These are phyloP conservation scores for Hydractinia echinata DNA, from an alignment of 30 jellyfish, hydroid and myxozoan genomes.

Conservation along the genomic window DNA sequence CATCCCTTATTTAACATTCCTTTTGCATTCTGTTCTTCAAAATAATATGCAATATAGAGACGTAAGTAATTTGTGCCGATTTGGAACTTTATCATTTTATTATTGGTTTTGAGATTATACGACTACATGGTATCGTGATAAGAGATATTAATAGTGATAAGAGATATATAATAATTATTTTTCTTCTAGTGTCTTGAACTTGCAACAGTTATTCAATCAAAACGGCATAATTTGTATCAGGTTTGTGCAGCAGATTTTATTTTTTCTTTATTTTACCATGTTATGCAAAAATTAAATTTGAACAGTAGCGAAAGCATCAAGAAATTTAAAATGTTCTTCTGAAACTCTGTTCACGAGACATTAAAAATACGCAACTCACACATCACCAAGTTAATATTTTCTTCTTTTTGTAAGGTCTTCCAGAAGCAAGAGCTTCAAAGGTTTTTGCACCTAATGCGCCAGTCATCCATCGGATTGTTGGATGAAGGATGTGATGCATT, in stretches of 20 bases:
- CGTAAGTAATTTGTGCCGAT: conserved; percentile 20
- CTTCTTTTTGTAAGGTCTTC: conserved; percentile 38
- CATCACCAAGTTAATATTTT: neutral
- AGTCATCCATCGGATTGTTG: conserved; percentile 56
- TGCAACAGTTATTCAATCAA: conserved; percentile 66
- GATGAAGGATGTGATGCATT: conserved; percentile 50
- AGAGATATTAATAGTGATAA: neutral
- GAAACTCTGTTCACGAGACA: no score
- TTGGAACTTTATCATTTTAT: neutral
- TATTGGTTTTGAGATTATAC: neutral
- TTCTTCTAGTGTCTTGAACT: conserved; percentile 55
- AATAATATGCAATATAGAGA: conserved; percentile 49
- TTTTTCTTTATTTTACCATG: neutral
- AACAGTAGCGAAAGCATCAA: no score
- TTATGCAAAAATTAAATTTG: no score
- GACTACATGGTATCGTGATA: neutral
- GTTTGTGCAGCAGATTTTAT: neutral
- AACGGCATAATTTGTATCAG: conserved; percentile 50
- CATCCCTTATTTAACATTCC: conserved; percentile 68
- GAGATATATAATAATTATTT: neutral
- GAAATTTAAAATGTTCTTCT: no score
- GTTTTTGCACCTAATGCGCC: conserved; percentile 53
- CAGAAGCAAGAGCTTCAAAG: conserved; percentile 55
- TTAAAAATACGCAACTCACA: neutral
- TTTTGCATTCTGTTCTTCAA: conserved; percentile 66